A percentile compares a stretch with the other conserved stretches of the same genome.
These are phyloP conservation scores for Sphaerophoria taeniata DNA, from an alignment of 2,888 invertebrate genomes.

Conservation along the genomic window DNA sequence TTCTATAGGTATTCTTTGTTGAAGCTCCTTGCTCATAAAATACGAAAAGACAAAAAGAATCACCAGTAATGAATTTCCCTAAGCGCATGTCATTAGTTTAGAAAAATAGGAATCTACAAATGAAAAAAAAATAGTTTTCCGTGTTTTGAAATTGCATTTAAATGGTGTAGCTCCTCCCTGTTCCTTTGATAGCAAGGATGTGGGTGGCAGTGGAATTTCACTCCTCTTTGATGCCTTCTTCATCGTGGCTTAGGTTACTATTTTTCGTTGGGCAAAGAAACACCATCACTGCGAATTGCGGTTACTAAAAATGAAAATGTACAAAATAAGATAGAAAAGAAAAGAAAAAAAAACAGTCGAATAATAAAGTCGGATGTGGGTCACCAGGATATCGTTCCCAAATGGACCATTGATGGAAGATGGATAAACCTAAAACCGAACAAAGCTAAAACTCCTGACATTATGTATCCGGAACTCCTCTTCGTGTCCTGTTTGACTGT, in stretches of 20 bases:
- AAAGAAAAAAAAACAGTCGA: constrained; percentile 28
- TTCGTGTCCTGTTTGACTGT: constrained; percentile 30
- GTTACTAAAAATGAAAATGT: constrained; percentile 9
- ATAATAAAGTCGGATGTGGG: constrained; percentile 66
- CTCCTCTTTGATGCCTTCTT: constrained; percentile 43
- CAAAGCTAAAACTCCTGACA: constrained; percentile 51
- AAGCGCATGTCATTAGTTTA: constrained; percentile 62
- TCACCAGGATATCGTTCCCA: constrained; percentile 65
- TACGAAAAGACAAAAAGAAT: background rate
- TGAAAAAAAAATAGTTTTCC: background rate
- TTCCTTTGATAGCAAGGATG: constrained; percentile 36
- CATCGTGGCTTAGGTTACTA: constrained; percentile 22
- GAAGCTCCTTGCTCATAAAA: background rate
- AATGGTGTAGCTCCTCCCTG: constrained; percentile 36
- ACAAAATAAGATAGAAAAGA: constrained; percentile 4
- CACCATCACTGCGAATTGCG: constrained; percentile 50
- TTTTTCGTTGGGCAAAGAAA: constrained; percentile 54
- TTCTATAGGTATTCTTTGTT: background rate
- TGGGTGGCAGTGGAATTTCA: background rate
- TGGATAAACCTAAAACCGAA: constrained; percentile 50
- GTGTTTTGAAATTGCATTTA: constrained; percentile 50
- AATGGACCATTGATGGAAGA: constrained; percentile 58
- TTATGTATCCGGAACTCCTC: constrained; percentile 29
- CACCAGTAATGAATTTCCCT: background rate
- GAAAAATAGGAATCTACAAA: constrained; percentile 38